Conservation (phyloP, 2,113 vertebrate genomes). For the Hemibagrus wyckioides region DNA sequence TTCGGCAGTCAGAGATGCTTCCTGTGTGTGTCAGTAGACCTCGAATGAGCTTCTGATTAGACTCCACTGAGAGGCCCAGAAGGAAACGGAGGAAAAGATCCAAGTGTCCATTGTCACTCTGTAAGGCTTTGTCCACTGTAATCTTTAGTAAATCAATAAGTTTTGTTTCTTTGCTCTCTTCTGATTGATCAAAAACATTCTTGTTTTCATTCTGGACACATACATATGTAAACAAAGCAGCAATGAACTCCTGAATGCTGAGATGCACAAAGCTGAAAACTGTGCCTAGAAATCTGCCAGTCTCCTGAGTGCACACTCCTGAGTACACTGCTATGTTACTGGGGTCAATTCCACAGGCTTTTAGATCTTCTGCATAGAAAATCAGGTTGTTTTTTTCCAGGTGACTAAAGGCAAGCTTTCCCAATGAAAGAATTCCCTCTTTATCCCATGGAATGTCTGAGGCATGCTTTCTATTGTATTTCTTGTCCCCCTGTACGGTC, state of each 20-base stretch:
- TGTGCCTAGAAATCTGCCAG: background rate
- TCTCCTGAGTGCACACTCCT: constrained; percentile 43
- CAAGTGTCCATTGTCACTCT: constrained; percentile 37
- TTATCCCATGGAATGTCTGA: constrained; percentile 30
- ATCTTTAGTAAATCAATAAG: constrained; percentile 13
- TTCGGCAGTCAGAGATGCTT: background rate
- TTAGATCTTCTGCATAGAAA: constrained; percentile 26
- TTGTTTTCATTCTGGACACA: background rate
- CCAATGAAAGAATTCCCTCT: constrained; percentile 22
- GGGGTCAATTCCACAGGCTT: background rate
- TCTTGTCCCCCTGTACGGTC: constrained; percentile 24
- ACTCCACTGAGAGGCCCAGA: constrained; percentile 36
- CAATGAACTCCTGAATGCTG: constrained; percentile 43
- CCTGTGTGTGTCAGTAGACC: constrained; percentile 12
- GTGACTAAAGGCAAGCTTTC: constrained; percentile 24
- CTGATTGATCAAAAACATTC: constrained; percentile 24
- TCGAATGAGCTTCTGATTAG: constrained; percentile 33
- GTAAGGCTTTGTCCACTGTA: constrained; percentile 30
- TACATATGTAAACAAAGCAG: constrained; percentile 35
- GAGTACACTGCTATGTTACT: constrained; percentile 15
- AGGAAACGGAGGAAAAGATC: constrained; percentile 36
- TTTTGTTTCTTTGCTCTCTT: background rate
- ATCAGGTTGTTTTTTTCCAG: constrained; percentile 40
- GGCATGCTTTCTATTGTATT: constrained; percentile 12
- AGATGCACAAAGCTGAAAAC: constrained; percentile 44